Percentiles rank a stretch among this genome's conserved stretches.
Conservation (phyloP, 2,797 vertebrate genomes). For the Gymnocypris eckloni region DNA sequence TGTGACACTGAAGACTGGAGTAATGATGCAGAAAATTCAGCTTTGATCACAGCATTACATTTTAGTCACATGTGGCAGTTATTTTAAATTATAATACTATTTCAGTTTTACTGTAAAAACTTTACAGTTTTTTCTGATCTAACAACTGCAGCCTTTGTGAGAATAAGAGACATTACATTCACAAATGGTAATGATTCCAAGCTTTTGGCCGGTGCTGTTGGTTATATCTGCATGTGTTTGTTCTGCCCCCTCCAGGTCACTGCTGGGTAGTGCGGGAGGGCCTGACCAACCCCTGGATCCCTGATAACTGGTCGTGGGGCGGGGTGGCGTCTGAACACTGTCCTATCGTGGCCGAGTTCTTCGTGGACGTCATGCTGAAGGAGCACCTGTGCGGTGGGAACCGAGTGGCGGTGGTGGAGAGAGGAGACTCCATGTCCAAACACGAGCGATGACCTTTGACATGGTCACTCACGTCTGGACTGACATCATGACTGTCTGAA, state of each 20-base stretch:
- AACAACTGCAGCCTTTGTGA: too few relatives aligned
- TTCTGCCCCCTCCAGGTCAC: constrained; percentile 78
- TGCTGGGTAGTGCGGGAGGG: constrained; percentile 90
- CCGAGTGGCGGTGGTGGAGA: constrained; percentile 79
- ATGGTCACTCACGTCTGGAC: background rate
- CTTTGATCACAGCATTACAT: background rate
- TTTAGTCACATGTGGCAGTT: too few relatives aligned
- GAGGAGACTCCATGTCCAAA: constrained; percentile 80
- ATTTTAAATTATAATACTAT: too few relatives aligned
- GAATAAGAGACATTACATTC: too few relatives aligned
- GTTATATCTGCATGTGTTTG: background rate
- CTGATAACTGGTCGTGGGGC: constrained; percentile 96
- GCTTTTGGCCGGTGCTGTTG: background rate
- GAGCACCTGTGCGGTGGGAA: constrained; percentile 76
- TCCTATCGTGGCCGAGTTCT: constrained; percentile 89
- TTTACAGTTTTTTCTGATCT: too few relatives aligned
- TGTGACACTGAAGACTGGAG: background rate
- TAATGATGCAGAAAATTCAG: background rate
- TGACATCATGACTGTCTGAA: constrained; percentile 19
- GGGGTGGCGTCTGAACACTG: constrained; percentile 94
- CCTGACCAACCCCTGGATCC: constrained; percentile 96
- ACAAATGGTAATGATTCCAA: too few relatives aligned
- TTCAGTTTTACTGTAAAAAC: too few relatives aligned
- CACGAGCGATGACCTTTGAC: constrained; percentile 86
- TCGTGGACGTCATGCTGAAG: constrained; percentile 79